Evolutionary conservation across 2,113 vertebrate genomes (phyloP).

Genomic region (Trematocara nigrifrons): DNA sequence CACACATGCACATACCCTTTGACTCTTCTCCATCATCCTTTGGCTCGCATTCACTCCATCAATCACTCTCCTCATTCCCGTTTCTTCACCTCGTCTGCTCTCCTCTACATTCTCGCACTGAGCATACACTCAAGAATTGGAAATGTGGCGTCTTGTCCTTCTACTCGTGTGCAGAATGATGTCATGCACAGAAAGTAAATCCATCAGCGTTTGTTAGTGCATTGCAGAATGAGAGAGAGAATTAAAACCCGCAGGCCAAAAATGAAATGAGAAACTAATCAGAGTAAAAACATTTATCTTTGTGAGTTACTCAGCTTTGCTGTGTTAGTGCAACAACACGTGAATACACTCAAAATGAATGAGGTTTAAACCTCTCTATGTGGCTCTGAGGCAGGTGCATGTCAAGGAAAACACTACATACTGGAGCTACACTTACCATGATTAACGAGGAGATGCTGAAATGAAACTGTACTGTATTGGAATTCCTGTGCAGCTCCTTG

Average conservation of each 20-base stretch:
- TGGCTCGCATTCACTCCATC: slow-evolving; percentile 49
- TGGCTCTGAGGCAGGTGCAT: not conserved
- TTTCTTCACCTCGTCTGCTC: slow-evolving; percentile 34
- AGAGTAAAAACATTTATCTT: slow-evolving; percentile 50
- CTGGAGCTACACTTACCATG: slow-evolving; percentile 8
- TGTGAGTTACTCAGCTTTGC: slow-evolving; percentile 5
- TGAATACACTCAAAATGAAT: slow-evolving; percentile 23
- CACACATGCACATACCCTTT: slow-evolving; percentile 27
- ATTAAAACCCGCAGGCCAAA: slow-evolving; percentile 12
- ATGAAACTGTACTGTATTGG: slow-evolving; percentile 38
- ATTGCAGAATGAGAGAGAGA: not conserved
- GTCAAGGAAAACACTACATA: slow-evolving; percentile 4
- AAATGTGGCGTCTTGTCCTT: slow-evolving; percentile 42
- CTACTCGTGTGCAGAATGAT: slow-evolving; percentile 29
- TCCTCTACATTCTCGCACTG: not conserved
- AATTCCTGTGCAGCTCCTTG: slow-evolving; percentile 51
- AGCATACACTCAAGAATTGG: slow-evolving; percentile 9
- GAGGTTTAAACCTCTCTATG: slow-evolving; percentile 9
- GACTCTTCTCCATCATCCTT: slow-evolving; percentile 43
- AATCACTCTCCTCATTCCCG: slow-evolving; percentile 38
- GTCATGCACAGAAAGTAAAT: slow-evolving; percentile 50
- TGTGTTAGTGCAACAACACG: slow-evolving; percentile 2
- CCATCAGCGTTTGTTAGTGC: slow-evolving; percentile 39
- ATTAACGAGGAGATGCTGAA: slow-evolving; percentile 46
- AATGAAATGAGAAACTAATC: slow-evolving; percentile 46